Conservation (phyloP, 2,888 invertebrate species). For the Aphidius colemani region DNA sequence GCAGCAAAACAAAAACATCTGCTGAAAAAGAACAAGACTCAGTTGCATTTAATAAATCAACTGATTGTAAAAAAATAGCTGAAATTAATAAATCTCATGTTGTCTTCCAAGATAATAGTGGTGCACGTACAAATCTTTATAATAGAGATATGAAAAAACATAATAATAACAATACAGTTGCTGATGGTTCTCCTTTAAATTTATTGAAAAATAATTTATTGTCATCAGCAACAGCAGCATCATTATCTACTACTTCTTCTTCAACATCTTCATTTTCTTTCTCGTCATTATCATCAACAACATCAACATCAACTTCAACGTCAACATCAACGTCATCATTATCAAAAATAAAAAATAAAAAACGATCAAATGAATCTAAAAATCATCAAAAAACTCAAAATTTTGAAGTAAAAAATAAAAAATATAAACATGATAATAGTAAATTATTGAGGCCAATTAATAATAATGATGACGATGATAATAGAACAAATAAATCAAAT, state of each 20-base stretch:
- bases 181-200: no score
- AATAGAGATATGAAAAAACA: slow-evolving; percentile 2
- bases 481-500: slow-evolving; percentile 23
- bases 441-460: slow-evolving; percentile 33
- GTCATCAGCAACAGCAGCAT: no score
- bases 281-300: no score
- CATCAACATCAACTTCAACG: no score
- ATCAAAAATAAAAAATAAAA: not conserved
- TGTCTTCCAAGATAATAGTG: slow-evolving; percentile 32
- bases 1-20: slow-evolving; percentile 42
- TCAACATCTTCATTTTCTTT: no score
- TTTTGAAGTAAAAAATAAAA: not conserved
- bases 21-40: slow-evolving; percentile 47
- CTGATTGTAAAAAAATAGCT: slow-evolving; percentile 16
- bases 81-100: slow-evolving; percentile 22
- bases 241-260: no score
- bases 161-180: not conserved
- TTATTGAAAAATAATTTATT: no score
- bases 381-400: not conserved
- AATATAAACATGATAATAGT: slow-evolving; percentile 22
- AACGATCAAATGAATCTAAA: slow-evolving; percentile 9
- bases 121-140: slow-evolving; percentile 8
- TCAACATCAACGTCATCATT: not conserved
- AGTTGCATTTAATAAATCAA: slow-evolving; percentile 29
- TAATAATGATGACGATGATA: not conserved